Conservation (phyloP, 1,140 invertebrate genomes). For the Zaprionus camerounensis region DNA sequence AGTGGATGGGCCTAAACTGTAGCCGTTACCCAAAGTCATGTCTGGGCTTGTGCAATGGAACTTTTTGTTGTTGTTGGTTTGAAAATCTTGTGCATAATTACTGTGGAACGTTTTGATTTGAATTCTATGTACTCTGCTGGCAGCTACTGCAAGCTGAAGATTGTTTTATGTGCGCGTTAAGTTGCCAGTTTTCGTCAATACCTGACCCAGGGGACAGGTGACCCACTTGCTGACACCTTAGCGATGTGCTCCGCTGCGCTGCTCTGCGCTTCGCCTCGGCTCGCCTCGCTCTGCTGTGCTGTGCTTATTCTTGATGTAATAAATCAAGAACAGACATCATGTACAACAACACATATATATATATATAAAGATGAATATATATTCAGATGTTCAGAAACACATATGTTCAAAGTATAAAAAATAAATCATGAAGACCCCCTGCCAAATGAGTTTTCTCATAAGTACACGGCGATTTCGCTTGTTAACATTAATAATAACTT, state of each 20-base stretch:
- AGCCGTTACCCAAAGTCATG: constrained; percentile 23
- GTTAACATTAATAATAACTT: constrained; percentile 82
- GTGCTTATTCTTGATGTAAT: constrained; percentile 23
- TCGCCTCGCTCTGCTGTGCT: not conserved
- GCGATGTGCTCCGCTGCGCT: constrained; percentile 7
- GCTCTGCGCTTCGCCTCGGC: not conserved
- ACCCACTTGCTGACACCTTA: constrained; percentile 57
- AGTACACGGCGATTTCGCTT: constrained; percentile 72
- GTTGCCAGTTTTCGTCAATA: constrained; percentile 47
- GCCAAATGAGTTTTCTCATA: constrained; percentile 75
- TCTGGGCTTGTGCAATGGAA: constrained; percentile 63
- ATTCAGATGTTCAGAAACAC: constrained; percentile 7
- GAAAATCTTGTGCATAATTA: constrained; percentile 74
- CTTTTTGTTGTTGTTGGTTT: constrained; percentile 32
- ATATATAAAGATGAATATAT: constrained; percentile 16
- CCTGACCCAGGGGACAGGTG: constrained; percentile 73
- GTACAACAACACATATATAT: constrained; percentile 28
- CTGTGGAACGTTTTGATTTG: constrained; percentile 67
- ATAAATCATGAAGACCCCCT: constrained; percentile 56
- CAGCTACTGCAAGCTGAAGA: constrained; percentile 43
- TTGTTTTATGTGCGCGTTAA: constrained; percentile 46
- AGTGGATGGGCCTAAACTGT: constrained; percentile 43
- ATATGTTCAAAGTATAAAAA: not conserved
- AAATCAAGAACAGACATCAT: constrained; percentile 75
- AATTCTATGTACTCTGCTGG: constrained; percentile 61